Percentiles rank a stretch among this genome's conserved stretches.
Conservation (phyloP, 2,797 vertebrate genomes). For the Peromyscus aztecus region DNA sequence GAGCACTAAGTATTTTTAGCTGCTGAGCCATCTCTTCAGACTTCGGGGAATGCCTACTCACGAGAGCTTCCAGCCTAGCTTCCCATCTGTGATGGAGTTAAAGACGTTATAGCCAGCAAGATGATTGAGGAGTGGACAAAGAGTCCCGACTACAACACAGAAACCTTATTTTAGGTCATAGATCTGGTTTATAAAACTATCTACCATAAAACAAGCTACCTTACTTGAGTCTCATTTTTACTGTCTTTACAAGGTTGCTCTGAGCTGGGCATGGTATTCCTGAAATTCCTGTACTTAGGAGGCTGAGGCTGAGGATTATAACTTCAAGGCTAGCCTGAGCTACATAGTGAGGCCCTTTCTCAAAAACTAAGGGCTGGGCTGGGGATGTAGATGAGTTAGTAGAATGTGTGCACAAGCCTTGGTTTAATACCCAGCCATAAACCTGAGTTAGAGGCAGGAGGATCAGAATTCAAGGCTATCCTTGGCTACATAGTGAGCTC, state of each 20-base stretch:
- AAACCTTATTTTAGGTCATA: background rate
- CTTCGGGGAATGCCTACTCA: background rate
- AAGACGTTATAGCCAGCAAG: background rate
- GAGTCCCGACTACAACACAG: background rate
- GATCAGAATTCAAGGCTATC: background rate
- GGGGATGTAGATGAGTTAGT: background rate
- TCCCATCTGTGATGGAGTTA: background rate
- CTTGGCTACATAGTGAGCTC: background rate
- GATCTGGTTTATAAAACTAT: background rate
- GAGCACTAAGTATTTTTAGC: background rate
- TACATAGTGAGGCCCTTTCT: background rate
- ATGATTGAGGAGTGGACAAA: background rate
- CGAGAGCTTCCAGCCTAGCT: background rate
- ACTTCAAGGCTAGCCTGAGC: background rate
- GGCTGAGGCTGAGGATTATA: background rate
- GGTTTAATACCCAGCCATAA: background rate
- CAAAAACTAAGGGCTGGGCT: background rate
- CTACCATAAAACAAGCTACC: background rate
- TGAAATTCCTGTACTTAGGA: background rate
- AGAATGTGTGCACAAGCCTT: background rate
- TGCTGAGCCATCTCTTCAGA: background rate
- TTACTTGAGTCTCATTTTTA: background rate
- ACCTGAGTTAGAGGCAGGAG: background rate
- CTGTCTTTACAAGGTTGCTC: slow-evolving; percentile 25
- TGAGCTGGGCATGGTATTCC: background rate